Percentiles rank a stretch among this genome's conserved stretches.
phyloP scores from a whole-genome alignment of 2,113 vertebrate species.

The Prolemur simus region DNA sequence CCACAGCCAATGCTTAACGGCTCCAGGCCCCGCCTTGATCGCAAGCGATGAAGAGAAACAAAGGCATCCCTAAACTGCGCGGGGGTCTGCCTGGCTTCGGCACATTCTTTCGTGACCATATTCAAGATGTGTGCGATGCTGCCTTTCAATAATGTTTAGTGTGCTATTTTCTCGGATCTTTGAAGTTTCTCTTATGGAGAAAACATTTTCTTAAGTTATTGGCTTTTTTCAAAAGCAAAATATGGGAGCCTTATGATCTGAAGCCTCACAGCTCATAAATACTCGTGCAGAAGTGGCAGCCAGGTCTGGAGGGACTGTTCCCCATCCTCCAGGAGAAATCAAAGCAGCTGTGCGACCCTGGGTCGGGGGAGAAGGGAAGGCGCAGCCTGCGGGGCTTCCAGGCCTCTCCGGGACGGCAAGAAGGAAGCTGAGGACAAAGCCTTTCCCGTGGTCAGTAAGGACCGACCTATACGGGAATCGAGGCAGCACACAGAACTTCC shows the following conservation, averaged over 20 bases:
- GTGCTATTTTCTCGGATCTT: conserved; percentile 39
- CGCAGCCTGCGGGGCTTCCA: background rate
- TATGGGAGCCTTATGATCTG: conserved; percentile 59
- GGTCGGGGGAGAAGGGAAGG: background rate
- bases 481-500: background rate
- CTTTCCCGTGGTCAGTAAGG: background rate
- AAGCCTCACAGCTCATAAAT: conserved; percentile 67
- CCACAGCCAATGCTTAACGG: conserved; percentile 52
- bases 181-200: conserved; percentile 73
- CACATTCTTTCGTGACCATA: background rate
- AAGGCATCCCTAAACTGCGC: background rate
- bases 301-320: background rate
- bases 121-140: conserved; percentile 16
- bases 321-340: background rate
- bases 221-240: conserved; percentile 45
- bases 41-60: background rate
- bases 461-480: background rate
- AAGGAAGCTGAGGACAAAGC: background rate
- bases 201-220: conserved; percentile 72
- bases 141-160: conserved; percentile 27
- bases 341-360: background rate
- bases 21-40: background rate
- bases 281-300: background rate
- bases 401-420: background rate
- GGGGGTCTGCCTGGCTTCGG: background rate